phyloP scores from a whole-genome alignment of 2,888 invertebrate genomes.

The Temnothorax rugatulus region DNA sequence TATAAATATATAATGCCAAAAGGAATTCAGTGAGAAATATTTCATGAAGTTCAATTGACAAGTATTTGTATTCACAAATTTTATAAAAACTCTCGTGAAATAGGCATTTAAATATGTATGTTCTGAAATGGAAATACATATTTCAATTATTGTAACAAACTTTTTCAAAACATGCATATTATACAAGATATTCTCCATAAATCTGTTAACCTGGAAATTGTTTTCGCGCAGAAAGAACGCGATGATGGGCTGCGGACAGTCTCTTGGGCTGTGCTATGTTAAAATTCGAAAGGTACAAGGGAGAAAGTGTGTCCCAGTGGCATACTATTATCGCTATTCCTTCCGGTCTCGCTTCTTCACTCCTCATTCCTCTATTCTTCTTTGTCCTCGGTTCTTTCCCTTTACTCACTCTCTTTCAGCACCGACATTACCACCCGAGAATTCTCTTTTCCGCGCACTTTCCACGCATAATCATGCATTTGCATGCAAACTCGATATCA shows the following conservation, averaged over 20 bases:
- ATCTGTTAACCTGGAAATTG: slow-evolving; percentile 59
- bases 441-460: slow-evolving; percentile 71
- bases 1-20: neutral
- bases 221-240: slow-evolving; percentile 38
- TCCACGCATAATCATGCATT: slow-evolving; percentile 87
- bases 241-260: slow-evolving; percentile 56
- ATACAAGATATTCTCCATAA: slow-evolving; percentile 47
- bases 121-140: neutral
- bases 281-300: slow-evolving; percentile 70
- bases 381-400: slow-evolving; percentile 21
- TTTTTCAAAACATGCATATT: slow-evolving; percentile 54
- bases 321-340: slow-evolving; percentile 78
- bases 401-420: slow-evolving; percentile 50
- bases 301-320: slow-evolving; percentile 75
- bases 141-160: slow-evolving; percentile 24
- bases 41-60: slow-evolving; percentile 22
- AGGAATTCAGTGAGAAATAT: slow-evolving; percentile 20
- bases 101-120: neutral
- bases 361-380: slow-evolving; percentile 57
- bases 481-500: slow-evolving; percentile 88
- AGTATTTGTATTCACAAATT: neutral
- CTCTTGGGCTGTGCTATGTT: slow-evolving; percentile 62
- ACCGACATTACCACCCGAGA: slow-evolving; percentile 57
- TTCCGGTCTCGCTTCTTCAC: slow-evolving; percentile 65
- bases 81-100: neutral